Evolutionary conservation across 2,113 vertebrate genomes (phyloP), one percentile per base, ranked within the genome.

Genomic region (Lepus timidus): DNA sequence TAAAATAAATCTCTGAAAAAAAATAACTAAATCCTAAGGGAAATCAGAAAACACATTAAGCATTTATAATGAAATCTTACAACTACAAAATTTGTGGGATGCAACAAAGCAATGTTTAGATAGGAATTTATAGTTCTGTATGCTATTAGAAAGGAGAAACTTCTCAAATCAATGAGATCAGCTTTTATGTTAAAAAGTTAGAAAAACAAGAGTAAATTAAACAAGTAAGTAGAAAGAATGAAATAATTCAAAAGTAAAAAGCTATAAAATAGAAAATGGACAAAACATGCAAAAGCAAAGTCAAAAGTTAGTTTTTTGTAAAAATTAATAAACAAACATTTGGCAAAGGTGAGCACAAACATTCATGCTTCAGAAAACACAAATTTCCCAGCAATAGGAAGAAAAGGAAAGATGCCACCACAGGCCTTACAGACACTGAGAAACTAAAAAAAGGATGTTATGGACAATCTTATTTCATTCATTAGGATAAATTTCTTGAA

Each of bases 1-100:
- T 13, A 17, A 58, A 58, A 13, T 17, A 58, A 58, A 58, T 58
- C 55, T 58, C 13, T 16, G 17, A 58, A 58, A 58, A 55, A 58
- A 58, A 58, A 58, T 58, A 58, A 58, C 55, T 62, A 95, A 90
- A 73, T 90, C 81, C 55, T 67, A 95, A 90, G 36, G 25, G 16
- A 86, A 74, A 88, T 68, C 83, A 80, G 4, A 94, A 95, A 90
- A 85, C 81, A 93, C 31, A 5, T 65, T 85, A 13, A 94, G 85
- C 1, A 94, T 52, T 79, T 52, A 91, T 76, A 87, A 82, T 78
- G 44, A 94, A 87, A 90, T 70, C 17, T 90, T 83, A 94, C 91
- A 93, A 71, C 49, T 85, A 36, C 13, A 75, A 81, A 93, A 88
- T n/a, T 55, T 74, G 58, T 83, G 19, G 55, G 10, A 25, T 61